Evolutionary conservation across 2,888 invertebrate genomes (phyloP).

Genomic region (Drosophila anomalipes): DNA sequence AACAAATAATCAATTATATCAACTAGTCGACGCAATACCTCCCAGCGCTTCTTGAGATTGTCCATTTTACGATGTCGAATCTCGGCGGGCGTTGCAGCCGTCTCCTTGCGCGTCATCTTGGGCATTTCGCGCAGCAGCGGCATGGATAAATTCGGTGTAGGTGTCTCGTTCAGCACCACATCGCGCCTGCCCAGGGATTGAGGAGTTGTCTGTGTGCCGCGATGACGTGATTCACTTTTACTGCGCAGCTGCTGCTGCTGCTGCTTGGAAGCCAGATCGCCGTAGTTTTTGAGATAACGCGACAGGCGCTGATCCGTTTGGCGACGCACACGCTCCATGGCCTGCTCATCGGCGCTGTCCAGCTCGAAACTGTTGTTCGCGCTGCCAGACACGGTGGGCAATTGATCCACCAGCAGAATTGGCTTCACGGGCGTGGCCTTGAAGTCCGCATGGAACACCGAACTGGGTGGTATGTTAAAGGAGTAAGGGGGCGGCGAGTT

Average conservation of each 20-base stretch:
- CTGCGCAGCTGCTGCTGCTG: slow-evolving; percentile 44
- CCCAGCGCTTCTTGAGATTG: slow-evolving; percentile 86
- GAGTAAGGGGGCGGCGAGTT: slow-evolving; percentile 65
- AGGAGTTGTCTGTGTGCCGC: slow-evolving; percentile 83
- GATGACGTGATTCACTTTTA: slow-evolving; percentile 75
- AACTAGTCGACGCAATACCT: slow-evolving; percentile 80
- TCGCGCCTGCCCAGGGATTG: slow-evolving; percentile 73
- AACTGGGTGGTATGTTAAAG: slow-evolving; percentile 79
- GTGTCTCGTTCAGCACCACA: slow-evolving; percentile 74
- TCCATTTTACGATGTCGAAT: slow-evolving; percentile 69
- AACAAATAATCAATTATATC: background rate
- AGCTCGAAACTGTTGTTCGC: slow-evolving; percentile 68
- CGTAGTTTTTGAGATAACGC: slow-evolving; percentile 84
- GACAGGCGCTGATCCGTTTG: slow-evolving; percentile 79
- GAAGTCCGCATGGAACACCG: slow-evolving; percentile 79
- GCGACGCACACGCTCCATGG: slow-evolving; percentile 76
- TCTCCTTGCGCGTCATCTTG: slow-evolving; percentile 81
- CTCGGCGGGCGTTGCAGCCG: slow-evolving; percentile 31
- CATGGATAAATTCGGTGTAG: slow-evolving; percentile 86
- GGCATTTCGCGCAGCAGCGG: slow-evolving; percentile 88
- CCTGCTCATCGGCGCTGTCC: slow-evolving; percentile 71
- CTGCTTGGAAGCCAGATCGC: slow-evolving; percentile 73
- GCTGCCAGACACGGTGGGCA: slow-evolving; percentile 59
- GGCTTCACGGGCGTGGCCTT: slow-evolving; percentile 62
- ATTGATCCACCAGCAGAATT: slow-evolving; percentile 56